phyloP scores from a whole-genome alignment of 1,140 invertebrate genomes.

The Cydia splendana region DNA sequence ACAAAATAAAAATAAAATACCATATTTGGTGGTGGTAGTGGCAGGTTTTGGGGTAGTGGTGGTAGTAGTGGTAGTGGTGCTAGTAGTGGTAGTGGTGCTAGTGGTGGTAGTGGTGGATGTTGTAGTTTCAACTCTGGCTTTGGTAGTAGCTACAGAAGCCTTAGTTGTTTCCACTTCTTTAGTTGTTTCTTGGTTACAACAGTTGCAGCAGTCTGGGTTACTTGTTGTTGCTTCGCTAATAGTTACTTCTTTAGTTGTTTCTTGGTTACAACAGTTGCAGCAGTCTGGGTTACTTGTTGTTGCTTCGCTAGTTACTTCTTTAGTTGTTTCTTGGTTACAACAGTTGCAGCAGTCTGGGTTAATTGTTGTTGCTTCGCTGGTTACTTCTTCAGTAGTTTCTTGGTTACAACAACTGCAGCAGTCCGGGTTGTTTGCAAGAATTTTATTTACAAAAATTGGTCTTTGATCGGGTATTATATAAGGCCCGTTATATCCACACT shows the following conservation, averaged over 20 bases:
- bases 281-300: neutral
- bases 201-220: too few species aligned
- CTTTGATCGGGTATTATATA: neutral
- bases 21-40: neutral
- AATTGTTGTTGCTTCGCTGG: neutral
- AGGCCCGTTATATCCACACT: neutral
- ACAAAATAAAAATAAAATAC: neutral
- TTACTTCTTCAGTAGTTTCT: neutral
- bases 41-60: neutral
- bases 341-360: neutral
- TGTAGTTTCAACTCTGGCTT: neutral
- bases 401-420: neutral
- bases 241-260: neutral
- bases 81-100: neutral
- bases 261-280: neutral
- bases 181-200: too few species aligned
- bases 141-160: neutral
- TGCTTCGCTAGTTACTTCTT: neutral
- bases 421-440: neutral
- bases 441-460: neutral
- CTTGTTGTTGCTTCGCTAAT: neutral
- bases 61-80: neutral
- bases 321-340: neutral
- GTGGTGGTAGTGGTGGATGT: neutral
- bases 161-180: too few species aligned